Evolutionary conservation across 2,113 vertebrate genomes (phyloP).

Genomic region (Sialia sialis): DNA sequence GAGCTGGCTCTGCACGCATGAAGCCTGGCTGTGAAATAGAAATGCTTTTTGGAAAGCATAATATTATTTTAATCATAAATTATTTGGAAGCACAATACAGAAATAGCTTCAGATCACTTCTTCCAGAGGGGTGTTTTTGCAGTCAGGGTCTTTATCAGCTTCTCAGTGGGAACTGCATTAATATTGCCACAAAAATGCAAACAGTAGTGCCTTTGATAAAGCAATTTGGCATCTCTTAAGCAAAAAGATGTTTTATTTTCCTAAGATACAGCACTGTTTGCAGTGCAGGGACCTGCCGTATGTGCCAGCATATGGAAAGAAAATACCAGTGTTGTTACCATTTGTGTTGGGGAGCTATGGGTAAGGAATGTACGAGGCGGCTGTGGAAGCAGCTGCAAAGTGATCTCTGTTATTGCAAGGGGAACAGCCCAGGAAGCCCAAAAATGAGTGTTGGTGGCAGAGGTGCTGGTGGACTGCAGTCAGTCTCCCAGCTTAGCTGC

Average conservation of each 20-base stretch:
- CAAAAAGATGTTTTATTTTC: slow-evolving; percentile 47
- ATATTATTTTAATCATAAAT: slow-evolving; percentile 52
- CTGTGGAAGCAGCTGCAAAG: not conserved
- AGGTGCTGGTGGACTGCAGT: not conserved
- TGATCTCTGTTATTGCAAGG: not conserved
- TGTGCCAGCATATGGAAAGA: slow-evolving; percentile 17
- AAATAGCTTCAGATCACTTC: slow-evolving; percentile 24
- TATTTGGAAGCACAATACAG: not conserved
- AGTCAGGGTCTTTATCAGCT: slow-evolving; percentile 31
- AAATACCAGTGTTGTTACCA: not conserved
- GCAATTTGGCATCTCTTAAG: not conserved
- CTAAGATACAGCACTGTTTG: not conserved
- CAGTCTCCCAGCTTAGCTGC: not conserved
- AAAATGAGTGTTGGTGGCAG: not conserved
- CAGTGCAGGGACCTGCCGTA: not conserved
- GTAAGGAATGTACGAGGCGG: accelerated
- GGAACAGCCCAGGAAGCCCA: not conserved
- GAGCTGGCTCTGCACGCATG: not conserved
- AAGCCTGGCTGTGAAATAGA: slow-evolving; percentile 7
- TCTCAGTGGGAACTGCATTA: slow-evolving; percentile 36
- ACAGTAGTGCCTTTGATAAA: slow-evolving; percentile 57
- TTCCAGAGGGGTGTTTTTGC: slow-evolving; percentile 25
- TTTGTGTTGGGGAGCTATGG: not conserved
- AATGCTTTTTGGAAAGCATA: not conserved
- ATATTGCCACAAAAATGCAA: slow-evolving; percentile 51